Evolutionary conservation across 2,797 vertebrate species (phyloP), one percentile per base, ranked within the genome.

Genomic region (Enteromius mattozi): DNA sequence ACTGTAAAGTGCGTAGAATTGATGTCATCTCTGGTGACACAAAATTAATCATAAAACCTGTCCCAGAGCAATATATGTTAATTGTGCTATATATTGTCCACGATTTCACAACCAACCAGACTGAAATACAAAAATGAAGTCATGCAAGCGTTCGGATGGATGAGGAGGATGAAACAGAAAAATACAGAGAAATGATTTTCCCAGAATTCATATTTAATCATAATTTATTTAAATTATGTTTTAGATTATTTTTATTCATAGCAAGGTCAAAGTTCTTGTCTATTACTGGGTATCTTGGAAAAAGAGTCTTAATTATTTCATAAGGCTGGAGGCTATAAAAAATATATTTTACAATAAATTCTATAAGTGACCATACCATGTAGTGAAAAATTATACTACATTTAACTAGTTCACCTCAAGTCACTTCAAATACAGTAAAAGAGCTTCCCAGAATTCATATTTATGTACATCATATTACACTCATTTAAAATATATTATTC

Each of bases 61-160:
- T 59, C 24, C 47, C 45, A 30, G 61, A 45, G 35, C 6, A 77
- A 83, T 40, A 76, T 76, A 83, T 83, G 81, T 47, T 74, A 82
- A 74, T 63, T 17, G 30, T 82, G 37, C 68, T 45, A 71, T 81
- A 42, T 77, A 42, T 56, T 68, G 59, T 42, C 47, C 12, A 33
- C 63, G 9, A 24, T 68, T 80, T 82, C 30, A 51, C 17, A 6
- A 37, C 7, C 16, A 81, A 13, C 17, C 17, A 81, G 24, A 61
- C 51, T 61, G 68, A 51, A 71, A 61, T 47, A 47, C n/a, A 24
- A 81, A 72, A 72, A 37, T 65, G 0, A 69, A 42, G 5, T n/a
- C 3, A 16, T 51, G 24, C 37, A 24, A 56, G 21, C 37, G 8
- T 56, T 70, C 13, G 16, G 42, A 33, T 68, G 6, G 51, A 68